Conservation (phyloP, 2,113 vertebrate species). For the Ptychochromis oligacanthus region DNA sequence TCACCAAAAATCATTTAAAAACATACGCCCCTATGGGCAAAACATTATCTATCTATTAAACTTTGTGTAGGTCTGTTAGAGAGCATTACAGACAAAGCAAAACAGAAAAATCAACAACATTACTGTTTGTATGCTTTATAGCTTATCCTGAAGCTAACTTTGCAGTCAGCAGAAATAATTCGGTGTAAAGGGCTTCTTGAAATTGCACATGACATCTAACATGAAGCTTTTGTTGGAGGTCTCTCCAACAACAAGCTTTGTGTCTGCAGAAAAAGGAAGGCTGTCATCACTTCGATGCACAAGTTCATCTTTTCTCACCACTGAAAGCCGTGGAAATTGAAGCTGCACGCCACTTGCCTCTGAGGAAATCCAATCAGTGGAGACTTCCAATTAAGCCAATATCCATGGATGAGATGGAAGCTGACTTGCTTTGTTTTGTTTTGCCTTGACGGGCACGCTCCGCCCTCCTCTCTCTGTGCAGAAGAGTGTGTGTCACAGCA, state of each 20-base stretch:
- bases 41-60: neutral
- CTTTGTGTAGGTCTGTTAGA: neutral
- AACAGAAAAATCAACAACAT: neutral
- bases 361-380: conserved; percentile 34
- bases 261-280: neutral
- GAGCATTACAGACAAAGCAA: neutral
- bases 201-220: neutral
- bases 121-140: neutral
- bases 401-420: conserved; percentile 35
- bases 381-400: conserved; percentile 55
- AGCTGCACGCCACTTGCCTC: conserved; percentile 44
- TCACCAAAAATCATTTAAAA: neutral
- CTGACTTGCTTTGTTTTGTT: conserved; percentile 51
- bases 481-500: conserved; percentile 62
- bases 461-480: conserved; percentile 11
- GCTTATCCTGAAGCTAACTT: neutral
- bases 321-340: neutral
- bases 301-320: conserved; percentile 40
- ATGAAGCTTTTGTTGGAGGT: neutral
- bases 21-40: neutral
- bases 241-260: conserved; percentile 2
- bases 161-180: conserved; percentile 2
- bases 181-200: neutral
- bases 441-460: conserved; percentile 22
- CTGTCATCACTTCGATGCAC: conserved; percentile 22